A percentile compares a stretch with the other conserved stretches of the same genome.
Conservation (phyloP, 2,797 vertebrate species). For the Xiphophorus birchmanni region DNA sequence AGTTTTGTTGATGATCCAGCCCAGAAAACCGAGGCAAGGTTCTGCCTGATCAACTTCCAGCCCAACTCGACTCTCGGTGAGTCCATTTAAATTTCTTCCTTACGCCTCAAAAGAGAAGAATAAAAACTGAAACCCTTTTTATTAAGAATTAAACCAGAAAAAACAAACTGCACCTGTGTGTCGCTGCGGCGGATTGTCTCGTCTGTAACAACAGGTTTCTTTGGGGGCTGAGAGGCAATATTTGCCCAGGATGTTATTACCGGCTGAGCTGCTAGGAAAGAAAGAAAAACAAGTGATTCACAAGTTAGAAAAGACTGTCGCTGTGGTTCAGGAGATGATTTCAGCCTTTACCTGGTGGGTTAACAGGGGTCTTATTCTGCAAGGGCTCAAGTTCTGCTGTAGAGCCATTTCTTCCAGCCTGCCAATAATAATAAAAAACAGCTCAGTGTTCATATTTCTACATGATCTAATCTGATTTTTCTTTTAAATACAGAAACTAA, state of each 20-base stretch:
- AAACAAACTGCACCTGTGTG: slow-evolving; percentile 62
- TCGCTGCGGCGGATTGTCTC: slow-evolving; percentile 46
- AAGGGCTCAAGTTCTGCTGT: slow-evolving; percentile 28
- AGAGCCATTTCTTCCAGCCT: slow-evolving; percentile 56
- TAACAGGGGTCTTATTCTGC: slow-evolving; percentile 11
- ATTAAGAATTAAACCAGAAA: background rate
- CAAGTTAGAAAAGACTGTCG: background rate
- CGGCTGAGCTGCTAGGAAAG: slow-evolving; percentile 33
- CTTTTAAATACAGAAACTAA: slow-evolving; percentile 18
- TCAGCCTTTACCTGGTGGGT: slow-evolving; percentile 64
- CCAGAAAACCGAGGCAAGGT: background rate
- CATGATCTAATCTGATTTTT: background rate
- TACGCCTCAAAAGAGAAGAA: background rate
- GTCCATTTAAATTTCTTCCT: background rate
- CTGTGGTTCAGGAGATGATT: background rate
- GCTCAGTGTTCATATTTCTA: background rate
- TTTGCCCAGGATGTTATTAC: slow-evolving; percentile 82
- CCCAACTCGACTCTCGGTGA: background rate
- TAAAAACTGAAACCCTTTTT: background rate
- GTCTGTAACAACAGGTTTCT: slow-evolving; percentile 72
- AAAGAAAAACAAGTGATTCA: slow-evolving; percentile 7
- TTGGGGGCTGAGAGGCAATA: slow-evolving; percentile 85
- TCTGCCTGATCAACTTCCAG: background rate
- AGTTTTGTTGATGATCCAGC: background rate
- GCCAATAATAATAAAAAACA: slow-evolving; percentile 2